phyloP scores from a whole-genome alignment of 2,113 vertebrate genomes.

The Sinocyclocheilus grahami region DNA sequence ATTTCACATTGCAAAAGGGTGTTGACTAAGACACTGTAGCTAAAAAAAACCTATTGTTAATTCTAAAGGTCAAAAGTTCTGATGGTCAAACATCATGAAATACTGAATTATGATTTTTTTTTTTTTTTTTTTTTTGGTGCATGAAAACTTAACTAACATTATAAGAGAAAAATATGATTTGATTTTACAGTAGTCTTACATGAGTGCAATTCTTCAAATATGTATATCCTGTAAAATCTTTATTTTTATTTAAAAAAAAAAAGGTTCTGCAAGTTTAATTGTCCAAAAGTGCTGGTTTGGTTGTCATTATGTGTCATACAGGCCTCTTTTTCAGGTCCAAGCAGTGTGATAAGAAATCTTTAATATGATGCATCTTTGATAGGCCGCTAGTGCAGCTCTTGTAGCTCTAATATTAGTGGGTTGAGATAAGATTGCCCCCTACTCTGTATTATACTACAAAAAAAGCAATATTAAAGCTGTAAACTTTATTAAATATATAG shows the following conservation, averaged over 20 bases:
- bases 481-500: conserved; percentile 26
- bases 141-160: not conserved
- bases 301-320: conserved; percentile 54
- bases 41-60: not conserved
- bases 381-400: conserved; percentile 50
- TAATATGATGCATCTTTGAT: conserved; percentile 54
- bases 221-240: not conserved
- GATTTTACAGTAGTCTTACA: not conserved
- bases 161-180: not conserved
- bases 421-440: conserved; percentile 34
- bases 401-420: conserved; percentile 42
- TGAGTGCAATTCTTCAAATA: not conserved
- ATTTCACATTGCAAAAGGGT: too few species aligned
- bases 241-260: too few species aligned
- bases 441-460: conserved; percentile 43
- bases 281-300: conserved; percentile 32
- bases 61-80: not conserved
- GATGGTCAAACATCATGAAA: not conserved
- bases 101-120: not conserved
- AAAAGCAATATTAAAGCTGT: conserved; percentile 34
- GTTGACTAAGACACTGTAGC: too few species aligned
- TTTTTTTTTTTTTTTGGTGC: too few species aligned
- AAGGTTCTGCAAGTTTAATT: conserved; percentile 49
- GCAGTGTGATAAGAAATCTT: conserved; percentile 52
- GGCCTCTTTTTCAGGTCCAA: conserved; percentile 40